Conservation (phyloP, 2,888 invertebrate species). For the Eupithecia inturbata region DNA sequence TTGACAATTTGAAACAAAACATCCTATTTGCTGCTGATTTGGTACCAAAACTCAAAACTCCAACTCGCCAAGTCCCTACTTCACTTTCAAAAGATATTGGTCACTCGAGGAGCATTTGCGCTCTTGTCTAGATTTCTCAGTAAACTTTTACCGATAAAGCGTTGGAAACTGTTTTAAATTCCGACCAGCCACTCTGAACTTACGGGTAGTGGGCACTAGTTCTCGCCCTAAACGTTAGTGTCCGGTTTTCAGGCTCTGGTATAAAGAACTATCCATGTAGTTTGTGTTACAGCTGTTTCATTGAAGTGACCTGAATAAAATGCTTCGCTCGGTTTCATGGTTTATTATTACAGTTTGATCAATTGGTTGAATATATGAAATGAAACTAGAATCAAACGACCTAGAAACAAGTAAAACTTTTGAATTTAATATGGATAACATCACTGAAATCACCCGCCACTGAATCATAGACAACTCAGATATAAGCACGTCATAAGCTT, state of each 20-base stretch:
- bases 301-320: not conserved
- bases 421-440: not conserved
- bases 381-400: not conserved
- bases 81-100: constrained; percentile 4
- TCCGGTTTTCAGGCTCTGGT: constrained; percentile 15
- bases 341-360: not conserved
- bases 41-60: not conserved
- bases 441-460: too few species aligned
- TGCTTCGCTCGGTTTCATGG: not conserved
- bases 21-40: not conserved
- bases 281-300: constrained; percentile 3
- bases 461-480: too few species aligned
- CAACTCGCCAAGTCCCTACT: not conserved
- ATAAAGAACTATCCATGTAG: not conserved
- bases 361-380: not conserved
- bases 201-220: constrained; percentile 38
- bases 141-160: constrained; percentile 29
- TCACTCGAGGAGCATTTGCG: not conserved
- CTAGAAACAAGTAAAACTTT: not conserved
- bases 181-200: constrained; percentile 33
- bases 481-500: too few species aligned
- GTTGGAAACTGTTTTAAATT: constrained; percentile 37
- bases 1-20: not conserved
- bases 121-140: constrained; percentile 22
- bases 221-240: constrained; percentile 36